phyloP scores from a whole-genome alignment of 2,797 vertebrate species.

The Bucorvus abyssinicus region DNA sequence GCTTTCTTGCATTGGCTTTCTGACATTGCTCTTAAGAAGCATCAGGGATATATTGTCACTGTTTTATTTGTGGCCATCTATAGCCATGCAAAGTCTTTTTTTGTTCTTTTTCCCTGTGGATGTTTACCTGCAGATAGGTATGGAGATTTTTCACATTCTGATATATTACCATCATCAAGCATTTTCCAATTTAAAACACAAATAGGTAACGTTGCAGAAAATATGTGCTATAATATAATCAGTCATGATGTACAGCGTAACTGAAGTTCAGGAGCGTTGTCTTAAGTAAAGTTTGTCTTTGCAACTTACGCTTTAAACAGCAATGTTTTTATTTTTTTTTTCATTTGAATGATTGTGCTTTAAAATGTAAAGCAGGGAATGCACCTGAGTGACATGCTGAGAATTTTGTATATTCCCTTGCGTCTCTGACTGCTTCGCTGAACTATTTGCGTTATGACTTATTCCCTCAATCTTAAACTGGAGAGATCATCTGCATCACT shows the following conservation, averaged over 20 bases:
- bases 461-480: neutral
- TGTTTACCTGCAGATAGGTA: neutral
- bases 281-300: neutral
- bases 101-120: accelerated
- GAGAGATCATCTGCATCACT: neutral
- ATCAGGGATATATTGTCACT: neutral
- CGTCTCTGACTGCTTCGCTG: neutral
- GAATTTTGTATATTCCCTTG: neutral
- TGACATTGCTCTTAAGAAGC: neutral
- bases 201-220: neutral
- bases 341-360: neutral
- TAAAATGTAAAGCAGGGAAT: neutral
- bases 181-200: neutral
- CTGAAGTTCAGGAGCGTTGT: neutral
- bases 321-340: neutral
- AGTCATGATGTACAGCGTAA: neutral
- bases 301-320: neutral
- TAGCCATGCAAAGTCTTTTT: neutral
- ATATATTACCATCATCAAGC: neutral
- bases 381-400: neutral
- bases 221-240: neutral
- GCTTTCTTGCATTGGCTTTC: neutral
- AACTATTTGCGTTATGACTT: neutral
- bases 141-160: neutral
- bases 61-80: neutral